Base-by-base conservation (phyloP, 1,140 invertebrate genomes). In the Latrodectus geometricus region DNA sequence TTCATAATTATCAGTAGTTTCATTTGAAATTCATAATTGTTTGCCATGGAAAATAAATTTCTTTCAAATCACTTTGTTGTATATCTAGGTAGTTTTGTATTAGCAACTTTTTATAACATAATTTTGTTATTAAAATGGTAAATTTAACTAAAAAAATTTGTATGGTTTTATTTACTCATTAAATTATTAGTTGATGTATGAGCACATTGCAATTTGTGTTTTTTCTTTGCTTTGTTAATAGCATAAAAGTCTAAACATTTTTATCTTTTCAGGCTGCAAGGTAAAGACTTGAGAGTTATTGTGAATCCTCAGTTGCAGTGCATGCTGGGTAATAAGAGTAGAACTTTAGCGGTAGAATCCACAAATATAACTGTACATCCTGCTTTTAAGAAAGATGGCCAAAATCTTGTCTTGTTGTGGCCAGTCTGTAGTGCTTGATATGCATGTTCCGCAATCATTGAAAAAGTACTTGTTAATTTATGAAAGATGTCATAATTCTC, bases 311-410 rank as follows among this genome's bases (percentile, higher is more conserved):
- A 91, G 68, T 92, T 95, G 83, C 93, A 94, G 65, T 95, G 95
- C 89, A 95, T 94, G 92, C 90, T 96, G 65, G 95, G 95, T n/a
- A 93, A 94, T 86, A 96, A 96, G 89, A 93, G 92, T 50, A 92
- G 93, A 84, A 90, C 92, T 21, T 91, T 96, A 21, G 90, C 91
- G 50, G 92, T 96, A 12, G 93, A 95, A 89, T 92, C 94, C 7
- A 90, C 91, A 77, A 91, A 93, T 15, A 93, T 94, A 65, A 92
- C 93, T 9, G 90, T 92, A 23, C 90, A 91, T 35, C 91, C 94
- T 0, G 92, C 92, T 2, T 95, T 96, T 89, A 93, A 92, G 83
- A 91, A 95, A 93, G 90, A 91, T 88, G 91, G 90, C 4, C 73
- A 77, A 20, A 88, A 89, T 49, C 88, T 92, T 15, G 89, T 89